A percentile compares a stretch with the other conserved stretches of the same genome.
These are phyloP conservation scores for Ahaetulla prasina DNA, from an alignment of 2,113 vertebrate species.

Conservation along the genomic window DNA sequence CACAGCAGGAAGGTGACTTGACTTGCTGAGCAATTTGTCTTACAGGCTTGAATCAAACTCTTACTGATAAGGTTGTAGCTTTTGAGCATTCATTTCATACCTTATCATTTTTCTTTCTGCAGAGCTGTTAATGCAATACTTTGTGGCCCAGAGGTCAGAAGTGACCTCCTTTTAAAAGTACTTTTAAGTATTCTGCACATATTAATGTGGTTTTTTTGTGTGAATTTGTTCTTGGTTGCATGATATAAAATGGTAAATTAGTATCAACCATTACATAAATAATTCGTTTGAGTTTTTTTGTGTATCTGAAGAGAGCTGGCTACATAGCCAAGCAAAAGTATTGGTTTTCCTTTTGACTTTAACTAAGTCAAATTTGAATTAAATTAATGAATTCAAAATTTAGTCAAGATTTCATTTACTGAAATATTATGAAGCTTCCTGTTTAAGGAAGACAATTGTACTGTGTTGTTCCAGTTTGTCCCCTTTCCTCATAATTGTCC, in stretches of 20 bases:
- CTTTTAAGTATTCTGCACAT: conserved; percentile 67
- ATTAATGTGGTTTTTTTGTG: conserved; percentile 48
- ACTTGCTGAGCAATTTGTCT: conserved; percentile 79
- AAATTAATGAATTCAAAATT: background rate
- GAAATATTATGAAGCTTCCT: background rate
- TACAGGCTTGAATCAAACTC: conserved; percentile 75
- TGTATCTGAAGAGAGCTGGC: background rate
- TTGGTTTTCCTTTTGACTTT: conserved; percentile 7
- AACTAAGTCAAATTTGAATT: background rate
- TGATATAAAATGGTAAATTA: conserved; percentile 46
- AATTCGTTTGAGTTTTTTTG: conserved; percentile 32
- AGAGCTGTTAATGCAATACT: conserved; percentile 71
- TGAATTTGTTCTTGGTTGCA: conserved; percentile 52
- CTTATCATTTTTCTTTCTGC: conserved; percentile 78
- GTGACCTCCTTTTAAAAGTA: conserved; percentile 73
- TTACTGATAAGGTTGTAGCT: conserved; percentile 77
- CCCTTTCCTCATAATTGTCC: no score
- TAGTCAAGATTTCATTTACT: background rate
- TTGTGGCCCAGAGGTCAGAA: conserved; percentile 78
- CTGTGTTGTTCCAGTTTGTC: background rate
- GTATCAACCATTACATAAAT: conserved; percentile 21
- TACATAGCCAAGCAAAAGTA: background rate
- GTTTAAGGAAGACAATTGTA: background rate
- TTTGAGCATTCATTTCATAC: conserved; percentile 74
- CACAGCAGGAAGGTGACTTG: conserved; percentile 79